phyloP scores from a whole-genome alignment of 2,113 vertebrate species.

The Dicrurus megarhynchus region DNA sequence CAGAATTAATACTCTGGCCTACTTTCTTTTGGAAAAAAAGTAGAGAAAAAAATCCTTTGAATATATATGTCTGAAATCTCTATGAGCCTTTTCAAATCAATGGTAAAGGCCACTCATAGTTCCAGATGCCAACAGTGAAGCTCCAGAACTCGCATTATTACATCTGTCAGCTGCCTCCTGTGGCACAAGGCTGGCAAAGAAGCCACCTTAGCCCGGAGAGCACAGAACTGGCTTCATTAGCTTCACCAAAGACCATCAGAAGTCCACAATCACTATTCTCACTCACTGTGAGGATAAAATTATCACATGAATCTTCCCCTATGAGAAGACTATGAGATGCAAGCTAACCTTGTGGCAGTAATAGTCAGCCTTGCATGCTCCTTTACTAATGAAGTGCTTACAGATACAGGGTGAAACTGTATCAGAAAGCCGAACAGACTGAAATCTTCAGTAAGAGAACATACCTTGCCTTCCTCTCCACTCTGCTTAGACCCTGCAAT shows the following conservation, averaged over 20 bases:
- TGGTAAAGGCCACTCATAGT: neutral
- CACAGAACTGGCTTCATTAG: neutral
- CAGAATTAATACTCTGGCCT: neutral
- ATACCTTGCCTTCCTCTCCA: neutral
- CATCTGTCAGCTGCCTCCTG: neutral
- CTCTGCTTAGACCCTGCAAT: neutral
- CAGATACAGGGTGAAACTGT: neutral
- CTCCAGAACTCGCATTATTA: neutral
- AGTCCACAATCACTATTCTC: neutral
- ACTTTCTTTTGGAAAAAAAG: neutral
- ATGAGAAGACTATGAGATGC: rapidly evolving
- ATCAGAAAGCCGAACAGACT: neutral
- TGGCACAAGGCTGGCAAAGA: neutral
- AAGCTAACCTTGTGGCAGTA: neutral
- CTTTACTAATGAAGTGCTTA: neutral
- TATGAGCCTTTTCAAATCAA: neutral
- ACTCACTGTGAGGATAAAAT: neutral
- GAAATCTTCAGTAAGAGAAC: neutral
- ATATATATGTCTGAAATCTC: neutral
- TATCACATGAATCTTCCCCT: neutral
- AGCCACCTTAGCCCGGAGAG: neutral
- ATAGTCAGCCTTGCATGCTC: neutral
- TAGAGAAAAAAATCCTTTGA: neutral
- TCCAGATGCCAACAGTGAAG: neutral
- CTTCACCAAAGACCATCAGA: neutral